Evolutionary conservation across 2,797 vertebrate genomes (phyloP).

Genomic region (Meriones psammophilus): DNA sequence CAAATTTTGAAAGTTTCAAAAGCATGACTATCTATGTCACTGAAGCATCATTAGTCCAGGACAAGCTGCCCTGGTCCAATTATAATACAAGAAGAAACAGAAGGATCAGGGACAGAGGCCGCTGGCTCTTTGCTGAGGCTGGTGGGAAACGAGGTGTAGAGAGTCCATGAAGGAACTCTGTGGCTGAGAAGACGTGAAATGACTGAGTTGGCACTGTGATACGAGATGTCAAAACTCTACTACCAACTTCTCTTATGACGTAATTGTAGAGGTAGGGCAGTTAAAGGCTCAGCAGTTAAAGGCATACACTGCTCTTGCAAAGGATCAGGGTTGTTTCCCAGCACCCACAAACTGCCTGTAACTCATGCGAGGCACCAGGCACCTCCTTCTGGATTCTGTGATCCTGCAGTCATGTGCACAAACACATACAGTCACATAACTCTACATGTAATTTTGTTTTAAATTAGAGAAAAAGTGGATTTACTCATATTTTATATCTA

Average conservation of each 20-base stretch:
- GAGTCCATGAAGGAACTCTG: background rate
- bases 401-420: background rate
- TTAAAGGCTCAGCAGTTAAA: background rate
- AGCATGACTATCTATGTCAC: background rate
- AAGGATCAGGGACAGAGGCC: background rate
- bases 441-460: background rate
- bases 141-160: too few relatives aligned
- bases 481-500: conserved; percentile 12
- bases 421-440: background rate
- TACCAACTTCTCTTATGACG: background rate
- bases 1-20: background rate
- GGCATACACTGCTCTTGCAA: background rate
- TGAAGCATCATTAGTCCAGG: background rate
- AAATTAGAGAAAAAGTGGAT: background rate
- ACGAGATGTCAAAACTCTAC: background rate
- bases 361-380: background rate
- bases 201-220: background rate
- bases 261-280: background rate
- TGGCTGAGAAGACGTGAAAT: background rate
- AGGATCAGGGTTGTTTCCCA: background rate
- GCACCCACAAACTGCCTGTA: background rate
- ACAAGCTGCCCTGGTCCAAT: background rate
- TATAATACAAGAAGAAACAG: background rate
- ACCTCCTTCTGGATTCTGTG: background rate
- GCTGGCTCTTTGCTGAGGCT: background rate